Evolutionary conservation across 2,888 invertebrate genomes (phyloP).

Genomic region (Unio delphinus): DNA sequence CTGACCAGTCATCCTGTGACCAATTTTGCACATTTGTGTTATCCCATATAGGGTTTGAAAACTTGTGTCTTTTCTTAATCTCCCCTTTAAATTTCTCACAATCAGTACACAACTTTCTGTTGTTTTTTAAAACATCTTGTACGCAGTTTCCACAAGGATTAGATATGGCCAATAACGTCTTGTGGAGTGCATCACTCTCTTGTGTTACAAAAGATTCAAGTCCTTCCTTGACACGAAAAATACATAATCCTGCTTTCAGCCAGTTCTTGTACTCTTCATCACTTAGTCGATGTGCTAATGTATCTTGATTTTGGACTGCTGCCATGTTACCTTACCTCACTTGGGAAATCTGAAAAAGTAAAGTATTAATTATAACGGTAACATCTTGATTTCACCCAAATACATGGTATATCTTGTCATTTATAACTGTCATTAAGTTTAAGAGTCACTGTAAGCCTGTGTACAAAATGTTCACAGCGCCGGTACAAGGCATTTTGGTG

Average conservation of each 20-base stretch:
- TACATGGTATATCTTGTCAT: too few relatives aligned
- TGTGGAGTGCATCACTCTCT: not conserved
- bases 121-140: not conserved
- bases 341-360: too few relatives aligned
- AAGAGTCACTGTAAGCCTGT: too few relatives aligned
- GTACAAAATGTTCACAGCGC: too few relatives aligned
- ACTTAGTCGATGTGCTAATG: too few relatives aligned
- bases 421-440: too few relatives aligned
- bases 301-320: too few relatives aligned
- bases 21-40: not conserved
- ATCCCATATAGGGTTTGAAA: not conserved
- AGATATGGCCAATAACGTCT: not conserved
- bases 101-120: not conserved
- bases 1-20: not conserved
- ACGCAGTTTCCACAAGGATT: too few relatives aligned
- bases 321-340: too few relatives aligned
- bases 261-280: not conserved
- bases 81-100: not conserved
- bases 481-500: too few relatives aligned
- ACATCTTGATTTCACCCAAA: too few relatives aligned
- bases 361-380: too few relatives aligned
- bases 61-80: not conserved
- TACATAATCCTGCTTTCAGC: constrained; percentile 3
- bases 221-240: not conserved
- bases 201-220: not conserved